A percentile compares a stretch with the other conserved stretches of the same genome.
Conservation (phyloP, 2,888 invertebrate genomes). For the Gisinianus flammeolus region DNA sequence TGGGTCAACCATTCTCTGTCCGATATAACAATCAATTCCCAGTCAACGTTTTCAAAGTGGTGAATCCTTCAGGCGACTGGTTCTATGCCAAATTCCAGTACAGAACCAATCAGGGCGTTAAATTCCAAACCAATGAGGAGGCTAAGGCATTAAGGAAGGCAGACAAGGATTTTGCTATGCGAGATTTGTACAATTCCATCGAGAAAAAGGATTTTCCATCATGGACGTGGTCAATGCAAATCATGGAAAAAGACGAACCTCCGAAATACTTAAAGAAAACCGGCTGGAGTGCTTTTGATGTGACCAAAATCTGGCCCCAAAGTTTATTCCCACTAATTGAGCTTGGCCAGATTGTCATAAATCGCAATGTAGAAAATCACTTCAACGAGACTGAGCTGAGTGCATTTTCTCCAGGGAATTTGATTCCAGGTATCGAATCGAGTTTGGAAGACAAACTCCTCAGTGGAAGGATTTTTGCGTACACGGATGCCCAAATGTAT, state of each 20-base stretch:
- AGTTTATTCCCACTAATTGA: not conserved
- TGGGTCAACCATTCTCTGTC: not conserved
- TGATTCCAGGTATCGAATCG: conserved; percentile 12
- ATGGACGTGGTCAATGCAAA: not conserved
- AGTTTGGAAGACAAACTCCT: conserved; percentile 13
- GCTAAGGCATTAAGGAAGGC: not conserved
- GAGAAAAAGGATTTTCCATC: not conserved
- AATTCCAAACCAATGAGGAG: not conserved
- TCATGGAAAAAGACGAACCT: not conserved
- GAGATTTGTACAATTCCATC: not conserved
- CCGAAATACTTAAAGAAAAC: not conserved
- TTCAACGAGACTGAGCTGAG: not conserved
- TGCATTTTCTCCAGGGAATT: conserved; percentile 2
- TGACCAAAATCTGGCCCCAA: conserved; percentile 16
- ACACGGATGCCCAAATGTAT: conserved; percentile 20
- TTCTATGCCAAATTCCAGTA: not conserved
- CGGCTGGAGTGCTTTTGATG: not conserved
- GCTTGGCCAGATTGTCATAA: not conserved
- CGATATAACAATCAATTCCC: not conserved
- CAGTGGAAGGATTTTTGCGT: conserved; percentile 16
- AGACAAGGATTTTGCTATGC: not conserved
- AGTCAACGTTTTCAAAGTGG: not conserved
- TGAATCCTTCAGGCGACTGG: not conserved
- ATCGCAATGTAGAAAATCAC: not conserved
- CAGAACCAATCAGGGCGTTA: not conserved